Conservation (phyloP, 2,888 invertebrate species). For the Lapara coniferarum region DNA sequence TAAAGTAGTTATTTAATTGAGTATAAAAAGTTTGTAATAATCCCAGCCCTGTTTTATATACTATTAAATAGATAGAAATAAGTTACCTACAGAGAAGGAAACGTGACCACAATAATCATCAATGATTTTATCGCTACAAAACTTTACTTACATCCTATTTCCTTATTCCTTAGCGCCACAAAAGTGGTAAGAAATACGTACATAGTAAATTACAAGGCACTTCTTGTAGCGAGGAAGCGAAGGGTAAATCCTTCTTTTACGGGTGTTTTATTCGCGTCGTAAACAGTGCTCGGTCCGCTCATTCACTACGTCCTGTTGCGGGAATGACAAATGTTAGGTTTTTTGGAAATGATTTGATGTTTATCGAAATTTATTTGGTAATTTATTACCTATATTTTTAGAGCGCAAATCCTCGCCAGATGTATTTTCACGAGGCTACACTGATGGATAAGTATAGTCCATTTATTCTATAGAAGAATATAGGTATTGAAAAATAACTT, state of each 20-base stretch:
- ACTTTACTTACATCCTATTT: neutral
- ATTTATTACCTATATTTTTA: too few species aligned
- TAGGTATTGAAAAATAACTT: too few species aligned
- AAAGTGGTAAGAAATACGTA: slow-evolving; percentile 18
- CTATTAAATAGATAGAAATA: too few species aligned
- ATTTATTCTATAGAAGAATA: too few species aligned
- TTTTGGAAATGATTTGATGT: neutral
- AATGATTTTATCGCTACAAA: neutral
- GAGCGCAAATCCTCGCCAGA: too few species aligned
- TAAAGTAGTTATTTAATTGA: too few species aligned
- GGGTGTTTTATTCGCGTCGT: slow-evolving; percentile 42
- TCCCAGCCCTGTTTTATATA: too few species aligned
- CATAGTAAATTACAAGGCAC: slow-evolving; percentile 28
- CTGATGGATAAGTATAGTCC: too few species aligned
- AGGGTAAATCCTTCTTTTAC: slow-evolving; percentile 32
- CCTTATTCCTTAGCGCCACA: neutral
- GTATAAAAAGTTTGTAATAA: too few species aligned
- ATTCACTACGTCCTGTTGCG: slow-evolving; percentile 25
- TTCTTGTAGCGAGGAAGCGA: slow-evolving; percentile 28
- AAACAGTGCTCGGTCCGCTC: slow-evolving; percentile 38
- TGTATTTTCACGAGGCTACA: too few species aligned
- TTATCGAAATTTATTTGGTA: neutral
- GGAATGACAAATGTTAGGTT: neutral
- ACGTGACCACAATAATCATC: neutral
- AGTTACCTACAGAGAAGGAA: too few species aligned